Evolutionary conservation across 1,140 invertebrate species (phyloP).

Genomic region (Coelopa frigida): DNA sequence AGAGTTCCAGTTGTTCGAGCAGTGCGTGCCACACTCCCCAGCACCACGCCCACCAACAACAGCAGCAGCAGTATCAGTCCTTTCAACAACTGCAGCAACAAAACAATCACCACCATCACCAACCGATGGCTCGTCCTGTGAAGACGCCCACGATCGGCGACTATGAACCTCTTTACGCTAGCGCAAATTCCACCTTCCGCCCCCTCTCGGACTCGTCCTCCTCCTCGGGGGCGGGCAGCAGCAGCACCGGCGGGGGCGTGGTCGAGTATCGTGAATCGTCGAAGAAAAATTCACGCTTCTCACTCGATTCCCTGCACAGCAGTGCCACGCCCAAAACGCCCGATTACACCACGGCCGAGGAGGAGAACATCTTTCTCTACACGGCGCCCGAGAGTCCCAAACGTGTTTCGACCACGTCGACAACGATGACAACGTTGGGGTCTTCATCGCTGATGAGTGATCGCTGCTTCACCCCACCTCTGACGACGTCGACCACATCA

Average conservation of each 20-base stretch:
- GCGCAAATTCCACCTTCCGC: constrained; percentile 23
- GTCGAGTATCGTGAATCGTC: constrained; percentile 34
- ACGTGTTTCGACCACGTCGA: too few species aligned
- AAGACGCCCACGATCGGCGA: constrained; percentile 36
- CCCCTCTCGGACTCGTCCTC: constrained; percentile 37
- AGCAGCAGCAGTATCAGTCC: not conserved
- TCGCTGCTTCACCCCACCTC: too few species aligned
- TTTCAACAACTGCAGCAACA: not conserved
- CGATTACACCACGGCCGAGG: constrained; percentile 38
- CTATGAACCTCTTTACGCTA: constrained; percentile 36
- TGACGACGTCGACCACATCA: too few species aligned
- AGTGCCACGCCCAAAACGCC: constrained; percentile 40
- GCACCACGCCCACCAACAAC: not conserved
- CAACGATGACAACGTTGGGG: too few species aligned
- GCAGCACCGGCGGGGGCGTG: constrained; percentile 8
- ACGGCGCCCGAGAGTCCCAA: constrained; percentile 39
- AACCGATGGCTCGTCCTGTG: constrained; percentile 27
- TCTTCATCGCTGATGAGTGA: too few species aligned
- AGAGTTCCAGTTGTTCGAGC: constrained; percentile 13
- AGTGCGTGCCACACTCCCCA: constrained; percentile 3
- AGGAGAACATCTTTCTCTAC: constrained; percentile 41
- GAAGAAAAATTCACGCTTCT: constrained; percentile 41
- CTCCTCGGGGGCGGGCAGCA: constrained; percentile 31
- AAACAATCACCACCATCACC: constrained; percentile 6
- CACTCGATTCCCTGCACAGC: constrained; percentile 38